phyloP scores from a whole-genome alignment of 2,797 vertebrate species.

The Dicrostonyx torquatus region DNA sequence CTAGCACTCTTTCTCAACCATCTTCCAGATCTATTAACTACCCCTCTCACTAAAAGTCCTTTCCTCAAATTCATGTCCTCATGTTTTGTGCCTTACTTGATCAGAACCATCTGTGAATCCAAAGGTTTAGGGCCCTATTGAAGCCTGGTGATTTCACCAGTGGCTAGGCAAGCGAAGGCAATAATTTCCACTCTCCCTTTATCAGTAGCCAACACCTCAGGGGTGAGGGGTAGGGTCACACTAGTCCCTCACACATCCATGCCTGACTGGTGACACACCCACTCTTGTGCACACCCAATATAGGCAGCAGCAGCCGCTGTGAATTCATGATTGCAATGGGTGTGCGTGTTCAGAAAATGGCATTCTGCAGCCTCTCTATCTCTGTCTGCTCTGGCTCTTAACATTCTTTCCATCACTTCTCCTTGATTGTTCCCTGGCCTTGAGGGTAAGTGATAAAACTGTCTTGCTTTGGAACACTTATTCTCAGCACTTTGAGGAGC shows the following conservation, averaged over 20 bases:
- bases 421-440: not conserved
- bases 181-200: not conserved
- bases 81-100: not conserved
- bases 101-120: not conserved
- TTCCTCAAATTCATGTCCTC: not conserved
- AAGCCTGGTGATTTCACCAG: not conserved
- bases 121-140: not conserved
- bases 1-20: not conserved
- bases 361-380: not conserved
- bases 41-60: not conserved
- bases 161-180: not conserved
- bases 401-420: not conserved
- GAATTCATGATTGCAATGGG: not conserved
- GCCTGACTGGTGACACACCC: not conserved
- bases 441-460: not conserved
- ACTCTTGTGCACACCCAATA: too few relatives aligned
- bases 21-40: not conserved
- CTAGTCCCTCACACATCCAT: not conserved
- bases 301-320: not conserved
- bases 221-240: not conserved
- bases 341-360: not conserved
- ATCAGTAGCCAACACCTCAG: not conserved
- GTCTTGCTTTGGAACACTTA: not conserved
- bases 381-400: not conserved
- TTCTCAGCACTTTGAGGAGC: not conserved